These are phyloP conservation scores for Catocala fraxini DNA, from an alignment of 2,888 invertebrate genomes.

Conservation along the genomic window DNA sequence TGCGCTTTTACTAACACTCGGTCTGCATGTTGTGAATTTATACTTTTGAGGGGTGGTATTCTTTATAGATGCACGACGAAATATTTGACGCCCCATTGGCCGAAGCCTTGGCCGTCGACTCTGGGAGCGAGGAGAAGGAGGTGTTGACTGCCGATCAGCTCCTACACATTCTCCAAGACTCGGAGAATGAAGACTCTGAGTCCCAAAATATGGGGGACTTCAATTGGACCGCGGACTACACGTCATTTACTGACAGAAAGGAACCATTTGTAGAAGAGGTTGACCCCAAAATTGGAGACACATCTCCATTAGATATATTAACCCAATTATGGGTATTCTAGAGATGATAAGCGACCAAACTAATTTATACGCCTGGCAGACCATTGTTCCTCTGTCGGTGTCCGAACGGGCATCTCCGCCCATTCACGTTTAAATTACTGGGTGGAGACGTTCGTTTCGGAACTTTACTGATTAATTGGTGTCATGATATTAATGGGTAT, in stretches of 20 bases:
- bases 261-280: slow-evolving; percentile 5
- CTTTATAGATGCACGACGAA: background rate
- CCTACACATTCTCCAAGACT: background rate
- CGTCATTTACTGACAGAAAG: background rate
- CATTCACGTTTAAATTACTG: slow-evolving; percentile 22
- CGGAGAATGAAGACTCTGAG: background rate
- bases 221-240: slow-evolving; percentile 4
- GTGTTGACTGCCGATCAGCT: background rate
- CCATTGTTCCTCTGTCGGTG: slow-evolving; percentile 7
- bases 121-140: slow-evolving; percentile 1
- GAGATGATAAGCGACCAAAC: slow-evolving; percentile 24
- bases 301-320: slow-evolving; percentile 4
- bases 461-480: slow-evolving; percentile 5
- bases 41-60: background rate
- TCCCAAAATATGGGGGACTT: background rate
- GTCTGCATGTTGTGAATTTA: slow-evolving; percentile 1
- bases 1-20: no score
- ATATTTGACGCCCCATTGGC: background rate
- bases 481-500: slow-evolving; percentile 13
- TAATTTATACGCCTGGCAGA: slow-evolving; percentile 30
- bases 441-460: slow-evolving; percentile 25
- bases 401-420: slow-evolving; percentile 20
- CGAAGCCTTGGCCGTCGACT: slow-evolving; percentile 11
- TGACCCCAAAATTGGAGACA: slow-evolving; percentile 11
- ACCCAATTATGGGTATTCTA: slow-evolving; percentile 5